Evolutionary conservation across 2,797 vertebrate species (phyloP).

Genomic region (Babyrousa celebensis): DNA sequence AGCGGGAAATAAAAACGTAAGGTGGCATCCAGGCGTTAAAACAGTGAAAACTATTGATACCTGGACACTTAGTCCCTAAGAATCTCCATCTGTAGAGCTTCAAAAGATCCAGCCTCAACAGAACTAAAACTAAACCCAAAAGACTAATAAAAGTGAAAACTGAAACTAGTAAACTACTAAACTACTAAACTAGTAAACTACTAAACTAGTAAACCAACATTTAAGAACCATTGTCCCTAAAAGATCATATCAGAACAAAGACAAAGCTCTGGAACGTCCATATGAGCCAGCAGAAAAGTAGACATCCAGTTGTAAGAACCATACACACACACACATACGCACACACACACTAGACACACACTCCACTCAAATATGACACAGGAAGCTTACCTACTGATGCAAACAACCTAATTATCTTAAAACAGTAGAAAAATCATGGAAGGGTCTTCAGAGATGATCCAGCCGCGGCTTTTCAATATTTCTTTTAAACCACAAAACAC

Average conservation of each 20-base stretch:
- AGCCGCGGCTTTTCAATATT: background rate
- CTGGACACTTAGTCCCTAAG: rapidly evolving
- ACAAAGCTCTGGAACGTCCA: background rate
- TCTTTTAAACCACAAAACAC: background rate
- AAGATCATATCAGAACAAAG: background rate
- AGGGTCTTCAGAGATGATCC: background rate
- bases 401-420: background rate
- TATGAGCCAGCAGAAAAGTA: background rate
- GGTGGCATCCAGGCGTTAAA: too few relatives aligned
- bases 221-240: background rate
- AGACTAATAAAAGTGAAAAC: background rate
- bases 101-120: background rate
- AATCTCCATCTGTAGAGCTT: background rate
- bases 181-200: background rate
- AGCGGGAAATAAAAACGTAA: background rate
- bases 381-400: background rate
- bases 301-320: background rate
- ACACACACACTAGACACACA: background rate
- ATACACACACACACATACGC: background rate
- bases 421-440: background rate
- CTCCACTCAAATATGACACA: background rate
- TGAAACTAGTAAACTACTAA: background rate
- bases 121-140: background rate
- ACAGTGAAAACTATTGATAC: background rate
- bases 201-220: background rate